Conservation (phyloP, 2,888 invertebrate species). For the Gibbula magus region DNA sequence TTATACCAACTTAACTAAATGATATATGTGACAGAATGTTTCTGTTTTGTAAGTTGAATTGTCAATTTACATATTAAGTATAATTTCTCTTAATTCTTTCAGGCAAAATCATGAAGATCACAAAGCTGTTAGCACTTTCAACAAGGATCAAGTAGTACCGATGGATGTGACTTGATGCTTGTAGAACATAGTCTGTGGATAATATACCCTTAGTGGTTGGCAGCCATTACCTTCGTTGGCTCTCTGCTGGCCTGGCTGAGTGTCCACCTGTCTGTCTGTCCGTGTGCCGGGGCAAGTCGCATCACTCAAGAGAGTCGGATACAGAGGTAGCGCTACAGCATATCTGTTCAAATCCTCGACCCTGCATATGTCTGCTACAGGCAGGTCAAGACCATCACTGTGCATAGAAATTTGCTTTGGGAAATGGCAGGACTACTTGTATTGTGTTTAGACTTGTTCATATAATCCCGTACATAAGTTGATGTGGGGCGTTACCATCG, state of each 20-base stretch:
- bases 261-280: not conserved
- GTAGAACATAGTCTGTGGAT: not conserved
- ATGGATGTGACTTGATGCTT: constrained; percentile 68
- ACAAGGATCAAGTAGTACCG: constrained; percentile 60
- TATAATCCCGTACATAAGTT: not conserved
- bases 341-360: not conserved
- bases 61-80: not conserved
- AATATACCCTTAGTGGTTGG: not conserved
- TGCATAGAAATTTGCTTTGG: not conserved
- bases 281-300: not conserved
- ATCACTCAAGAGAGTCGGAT: not conserved
- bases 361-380: not conserved
- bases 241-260: not conserved
- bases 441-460: not conserved
- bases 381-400: not conserved
- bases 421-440: not conserved
- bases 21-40: too few species aligned
- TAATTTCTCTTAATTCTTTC: constrained; percentile 30
- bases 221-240: too few species aligned
- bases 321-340: not conserved
- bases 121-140: constrained; percentile 54
- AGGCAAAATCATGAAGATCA: constrained; percentile 66
- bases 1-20: too few species aligned
- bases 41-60: too few species aligned
- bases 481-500: not conserved